Percentiles rank a stretch among this genome's conserved stretches.
Evolutionary conservation across 2,113 vertebrate species (phyloP).

Genomic region (Pachypanchax playfairii): DNA sequence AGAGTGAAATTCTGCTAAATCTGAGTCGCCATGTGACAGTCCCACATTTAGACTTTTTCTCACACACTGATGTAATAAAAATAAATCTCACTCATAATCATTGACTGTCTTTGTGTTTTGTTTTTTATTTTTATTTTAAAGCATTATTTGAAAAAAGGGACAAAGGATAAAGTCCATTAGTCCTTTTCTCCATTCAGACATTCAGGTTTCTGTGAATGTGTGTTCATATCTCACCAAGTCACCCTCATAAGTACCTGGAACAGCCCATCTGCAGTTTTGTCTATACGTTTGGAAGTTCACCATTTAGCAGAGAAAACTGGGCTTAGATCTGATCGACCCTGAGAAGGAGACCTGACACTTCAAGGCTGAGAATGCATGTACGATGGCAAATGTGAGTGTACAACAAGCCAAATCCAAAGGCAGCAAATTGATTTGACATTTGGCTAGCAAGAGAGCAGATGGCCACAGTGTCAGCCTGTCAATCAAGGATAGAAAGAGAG

Average conservation of each 20-base stretch:
- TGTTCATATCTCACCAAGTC: too few relatives aligned
- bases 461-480: slow-evolving; percentile 36
- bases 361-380: slow-evolving; percentile 19
- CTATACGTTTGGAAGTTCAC: slow-evolving; percentile 51
- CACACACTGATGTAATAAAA: too few relatives aligned
- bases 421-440: slow-evolving; percentile 52
- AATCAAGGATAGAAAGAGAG: slow-evolving; percentile 3
- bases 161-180: too few relatives aligned
- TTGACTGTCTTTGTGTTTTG: too few relatives aligned
- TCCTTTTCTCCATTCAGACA: too few relatives aligned
- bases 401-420: slow-evolving; percentile 33
- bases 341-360: slow-evolving; percentile 58
- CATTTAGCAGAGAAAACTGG: slow-evolving; percentile 47
- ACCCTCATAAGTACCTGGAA: not conserved
- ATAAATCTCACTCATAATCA: too few relatives aligned
- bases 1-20: too few relatives aligned
- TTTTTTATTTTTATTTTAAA: too few relatives aligned
- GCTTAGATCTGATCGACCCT: slow-evolving; percentile 45
- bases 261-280: slow-evolving; percentile 33
- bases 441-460: slow-evolving; percentile 30
- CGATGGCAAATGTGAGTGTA: slow-evolving; percentile 15
- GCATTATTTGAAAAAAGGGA: too few relatives aligned
- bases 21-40: too few relatives aligned
- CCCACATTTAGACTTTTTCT: too few relatives aligned
- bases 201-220: too few relatives aligned